phyloP scores from a whole-genome alignment of 2,113 vertebrate genomes.

The Chitala chitala region DNA sequence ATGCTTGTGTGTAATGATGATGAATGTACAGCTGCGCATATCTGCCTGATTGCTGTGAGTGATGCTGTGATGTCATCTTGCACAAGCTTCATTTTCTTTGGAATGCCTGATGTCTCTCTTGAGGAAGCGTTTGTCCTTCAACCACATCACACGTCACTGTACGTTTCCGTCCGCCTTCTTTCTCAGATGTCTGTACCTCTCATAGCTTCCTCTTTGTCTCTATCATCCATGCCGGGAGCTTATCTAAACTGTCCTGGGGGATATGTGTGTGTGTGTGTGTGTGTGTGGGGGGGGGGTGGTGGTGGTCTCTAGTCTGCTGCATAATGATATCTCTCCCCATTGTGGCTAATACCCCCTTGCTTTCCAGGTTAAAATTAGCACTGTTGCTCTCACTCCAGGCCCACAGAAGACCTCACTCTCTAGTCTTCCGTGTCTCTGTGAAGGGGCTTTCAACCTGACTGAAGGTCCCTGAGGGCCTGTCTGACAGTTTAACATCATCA shows the following conservation, averaged over 20 bases:
- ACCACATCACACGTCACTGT: not conserved
- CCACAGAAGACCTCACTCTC: not conserved
- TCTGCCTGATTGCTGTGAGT: not conserved
- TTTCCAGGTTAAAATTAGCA: conserved; percentile 1
- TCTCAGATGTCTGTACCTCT: too few relatives aligned
- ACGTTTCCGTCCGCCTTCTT: not conserved
- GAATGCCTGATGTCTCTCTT: conserved; percentile 19
- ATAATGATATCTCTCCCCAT: not conserved
- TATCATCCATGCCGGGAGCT: not conserved
- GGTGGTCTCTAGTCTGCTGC: not conserved
- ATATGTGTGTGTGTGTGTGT: too few relatives aligned
- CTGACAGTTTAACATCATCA: not conserved
- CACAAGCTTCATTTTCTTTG: not conserved
- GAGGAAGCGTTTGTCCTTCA: conserved; percentile 29
- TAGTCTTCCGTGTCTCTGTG: not conserved
- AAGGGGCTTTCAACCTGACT: not conserved
- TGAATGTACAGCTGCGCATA: too few relatives aligned
- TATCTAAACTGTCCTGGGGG: conserved; percentile 5
- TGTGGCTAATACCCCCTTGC: not conserved
- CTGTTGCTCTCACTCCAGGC: not conserved
- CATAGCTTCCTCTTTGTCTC: too few relatives aligned
- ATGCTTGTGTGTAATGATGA: too few relatives aligned
- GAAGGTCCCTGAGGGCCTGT: not conserved
- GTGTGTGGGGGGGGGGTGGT: too few relatives aligned
- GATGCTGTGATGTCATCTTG: not conserved